Conservation (phyloP, 2,888 invertebrate genomes). For the Chalcis sispes region DNA sequence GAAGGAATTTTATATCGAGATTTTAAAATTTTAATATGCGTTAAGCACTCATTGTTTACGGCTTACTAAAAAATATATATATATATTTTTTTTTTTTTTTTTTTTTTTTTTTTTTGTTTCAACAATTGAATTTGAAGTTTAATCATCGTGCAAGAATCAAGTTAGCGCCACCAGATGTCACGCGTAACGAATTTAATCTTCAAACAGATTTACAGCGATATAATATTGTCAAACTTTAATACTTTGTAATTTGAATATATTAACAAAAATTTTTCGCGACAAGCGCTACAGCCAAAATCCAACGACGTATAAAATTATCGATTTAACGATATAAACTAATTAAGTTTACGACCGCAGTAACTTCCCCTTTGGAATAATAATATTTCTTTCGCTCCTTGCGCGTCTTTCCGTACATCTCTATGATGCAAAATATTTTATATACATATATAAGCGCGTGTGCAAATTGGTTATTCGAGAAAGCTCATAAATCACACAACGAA, state of each 20-base stretch:
- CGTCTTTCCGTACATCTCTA: background rate
- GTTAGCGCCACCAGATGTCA: conserved; percentile 5
- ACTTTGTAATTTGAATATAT: conserved; percentile 40
- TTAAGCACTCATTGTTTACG: too few species aligned
- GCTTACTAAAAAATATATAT: too few species aligned
- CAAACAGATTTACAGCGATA: conserved; percentile 13
- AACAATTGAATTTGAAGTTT: too few species aligned
- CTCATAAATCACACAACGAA: conserved; percentile 17
- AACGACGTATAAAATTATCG: conserved; percentile 38
- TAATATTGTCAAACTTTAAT: conserved; percentile 18
- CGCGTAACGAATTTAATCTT: conserved; percentile 16
- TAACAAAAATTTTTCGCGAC: conserved; percentile 29
- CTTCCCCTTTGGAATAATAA: background rate
- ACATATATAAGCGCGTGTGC: conserved; percentile 2
- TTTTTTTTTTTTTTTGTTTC: too few species aligned
- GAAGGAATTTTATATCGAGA: too few species aligned
- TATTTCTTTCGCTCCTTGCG: background rate
- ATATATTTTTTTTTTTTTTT: too few species aligned
- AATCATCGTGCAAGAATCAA: conserved; percentile 5
- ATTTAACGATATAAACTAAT: conserved; percentile 50
- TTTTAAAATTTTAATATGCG: too few species aligned
- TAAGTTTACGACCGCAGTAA: conserved; percentile 39
- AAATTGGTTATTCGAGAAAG: conserved; percentile 31
- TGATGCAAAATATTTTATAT: background rate
- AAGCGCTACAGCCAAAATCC: background rate